phyloP scores from a whole-genome alignment of 2,113 vertebrate species.

The Struthidea cinerea region DNA sequence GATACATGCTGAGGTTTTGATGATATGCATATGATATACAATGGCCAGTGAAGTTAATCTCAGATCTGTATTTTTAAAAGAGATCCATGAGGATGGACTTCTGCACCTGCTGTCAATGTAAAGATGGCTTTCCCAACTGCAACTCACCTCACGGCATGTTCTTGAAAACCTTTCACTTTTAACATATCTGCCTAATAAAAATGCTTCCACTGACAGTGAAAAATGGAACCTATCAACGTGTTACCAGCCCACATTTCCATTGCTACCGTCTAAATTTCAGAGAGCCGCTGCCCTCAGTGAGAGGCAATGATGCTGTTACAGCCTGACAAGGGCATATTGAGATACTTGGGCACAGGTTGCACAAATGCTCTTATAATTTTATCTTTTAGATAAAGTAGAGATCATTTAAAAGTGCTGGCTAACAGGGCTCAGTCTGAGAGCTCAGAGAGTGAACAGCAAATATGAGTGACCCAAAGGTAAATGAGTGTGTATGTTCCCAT shows the following conservation, averaged over 20 bases:
- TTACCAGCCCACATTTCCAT: not conserved
- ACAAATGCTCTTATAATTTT: not conserved
- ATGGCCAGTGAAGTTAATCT: constrained; percentile 10
- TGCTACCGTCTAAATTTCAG: not conserved
- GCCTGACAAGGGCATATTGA: constrained; percentile 23
- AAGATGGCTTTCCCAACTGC: not conserved
- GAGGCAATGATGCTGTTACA: not conserved
- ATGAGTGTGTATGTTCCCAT: not conserved
- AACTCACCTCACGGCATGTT: not conserved
- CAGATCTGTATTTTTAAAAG: constrained; percentile 27
- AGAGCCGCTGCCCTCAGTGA: not conserved
- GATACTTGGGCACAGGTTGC: not conserved
- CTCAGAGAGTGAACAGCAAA: not conserved
- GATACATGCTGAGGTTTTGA: constrained; percentile 5
- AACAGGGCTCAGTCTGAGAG: not conserved
- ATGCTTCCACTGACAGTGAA: constrained; percentile 35
- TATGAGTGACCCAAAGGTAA: not conserved
- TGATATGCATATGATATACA: not conserved
- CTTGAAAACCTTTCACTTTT: constrained; percentile 22
- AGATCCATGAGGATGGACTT: not conserved
- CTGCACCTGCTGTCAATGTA: not conserved
- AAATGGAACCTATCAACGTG: constrained; percentile 19
- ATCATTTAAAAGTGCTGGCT: not conserved
- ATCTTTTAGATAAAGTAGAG: not conserved
- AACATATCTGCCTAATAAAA: constrained; percentile 6